phyloP scores from a whole-genome alignment of 2,888 invertebrate species.

The Nephrotoma appendiculata region DNA sequence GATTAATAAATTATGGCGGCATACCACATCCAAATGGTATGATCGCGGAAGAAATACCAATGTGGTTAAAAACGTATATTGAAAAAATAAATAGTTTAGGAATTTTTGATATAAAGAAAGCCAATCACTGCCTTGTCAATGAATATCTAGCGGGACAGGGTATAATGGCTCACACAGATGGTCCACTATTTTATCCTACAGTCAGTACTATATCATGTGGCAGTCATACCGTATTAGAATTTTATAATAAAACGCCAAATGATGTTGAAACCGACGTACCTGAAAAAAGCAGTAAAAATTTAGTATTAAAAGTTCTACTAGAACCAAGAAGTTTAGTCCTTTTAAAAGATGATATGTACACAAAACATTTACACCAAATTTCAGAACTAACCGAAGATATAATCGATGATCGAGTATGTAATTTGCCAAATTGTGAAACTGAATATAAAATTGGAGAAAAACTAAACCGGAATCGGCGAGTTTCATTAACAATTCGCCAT shows the following conservation, averaged over 20 bases:
- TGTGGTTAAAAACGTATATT: constrained; percentile 63
- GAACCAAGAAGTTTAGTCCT: constrained; percentile 82
- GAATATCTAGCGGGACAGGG: constrained; percentile 90
- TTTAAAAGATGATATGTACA: constrained; percentile 69
- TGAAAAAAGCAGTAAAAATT: background rate
- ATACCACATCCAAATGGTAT: constrained; percentile 86
- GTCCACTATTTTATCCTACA: constrained; percentile 81
- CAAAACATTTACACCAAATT: constrained; percentile 74
- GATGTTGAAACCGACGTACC: constrained; percentile 19
- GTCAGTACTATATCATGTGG: constrained; percentile 88
- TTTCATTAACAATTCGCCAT: constrained; percentile 85
- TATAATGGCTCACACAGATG: constrained; percentile 95
- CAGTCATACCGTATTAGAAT: constrained; percentile 80
- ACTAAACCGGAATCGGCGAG: constrained; percentile 62
- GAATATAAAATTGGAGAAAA: constrained; percentile 39
- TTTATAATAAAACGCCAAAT: constrained; percentile 42
- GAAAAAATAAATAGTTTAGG: constrained; percentile 49
- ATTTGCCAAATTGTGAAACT: constrained; percentile 46
- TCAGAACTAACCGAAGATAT: constrained; percentile 52
- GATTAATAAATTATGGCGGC: constrained; percentile 97
- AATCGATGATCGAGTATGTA: constrained; percentile 43
- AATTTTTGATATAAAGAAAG: constrained; percentile 47
- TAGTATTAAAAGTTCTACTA: constrained; percentile 58
- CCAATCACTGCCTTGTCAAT: constrained; percentile 91
- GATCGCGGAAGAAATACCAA: constrained; percentile 78